These are phyloP conservation scores for Lasioglossum lativentre DNA, from an alignment of 2,888 invertebrate genomes.

Conservation along the genomic window DNA sequence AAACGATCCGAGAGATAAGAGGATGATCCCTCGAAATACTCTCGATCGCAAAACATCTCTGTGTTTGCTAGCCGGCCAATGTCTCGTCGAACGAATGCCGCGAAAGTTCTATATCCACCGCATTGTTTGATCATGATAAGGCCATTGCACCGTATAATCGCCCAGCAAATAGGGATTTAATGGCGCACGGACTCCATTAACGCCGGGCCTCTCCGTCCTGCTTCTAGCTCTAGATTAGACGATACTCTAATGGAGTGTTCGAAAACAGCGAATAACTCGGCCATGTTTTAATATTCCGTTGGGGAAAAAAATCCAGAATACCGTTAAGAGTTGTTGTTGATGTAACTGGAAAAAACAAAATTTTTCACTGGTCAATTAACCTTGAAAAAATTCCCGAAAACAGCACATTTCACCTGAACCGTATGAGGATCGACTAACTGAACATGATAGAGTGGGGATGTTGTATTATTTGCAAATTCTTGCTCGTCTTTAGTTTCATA, in stretches of 20 bases:
- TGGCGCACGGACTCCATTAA: not conserved
- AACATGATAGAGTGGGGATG: not conserved
- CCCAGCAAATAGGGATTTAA: slow-evolving; percentile 22
- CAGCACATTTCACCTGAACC: not conserved
- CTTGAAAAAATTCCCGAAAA: not conserved
- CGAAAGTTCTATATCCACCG: not conserved
- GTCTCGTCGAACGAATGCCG: too few relatives aligned
- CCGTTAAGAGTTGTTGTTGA: not conserved
- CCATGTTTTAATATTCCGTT: too few relatives aligned
- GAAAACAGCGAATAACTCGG: too few relatives aligned
- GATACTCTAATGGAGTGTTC: not conserved
- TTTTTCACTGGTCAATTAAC: not conserved
- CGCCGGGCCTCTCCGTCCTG: not conserved
- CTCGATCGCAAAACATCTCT: not conserved
- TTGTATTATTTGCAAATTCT: not conserved
- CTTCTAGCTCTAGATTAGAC: not conserved
- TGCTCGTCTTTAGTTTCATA: not conserved
- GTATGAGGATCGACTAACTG: not conserved
- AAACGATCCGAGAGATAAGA: not conserved
- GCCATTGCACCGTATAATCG: slow-evolving; percentile 19
- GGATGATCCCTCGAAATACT: slow-evolving; percentile 10
- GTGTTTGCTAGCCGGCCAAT: not conserved
- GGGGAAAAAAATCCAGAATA: not conserved
- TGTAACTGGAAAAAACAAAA: not conserved
- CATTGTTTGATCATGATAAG: slow-evolving; percentile 32